These are phyloP conservation scores for Vidua macroura DNA, from an alignment of 2,113 vertebrate species.

Conservation along the genomic window DNA sequence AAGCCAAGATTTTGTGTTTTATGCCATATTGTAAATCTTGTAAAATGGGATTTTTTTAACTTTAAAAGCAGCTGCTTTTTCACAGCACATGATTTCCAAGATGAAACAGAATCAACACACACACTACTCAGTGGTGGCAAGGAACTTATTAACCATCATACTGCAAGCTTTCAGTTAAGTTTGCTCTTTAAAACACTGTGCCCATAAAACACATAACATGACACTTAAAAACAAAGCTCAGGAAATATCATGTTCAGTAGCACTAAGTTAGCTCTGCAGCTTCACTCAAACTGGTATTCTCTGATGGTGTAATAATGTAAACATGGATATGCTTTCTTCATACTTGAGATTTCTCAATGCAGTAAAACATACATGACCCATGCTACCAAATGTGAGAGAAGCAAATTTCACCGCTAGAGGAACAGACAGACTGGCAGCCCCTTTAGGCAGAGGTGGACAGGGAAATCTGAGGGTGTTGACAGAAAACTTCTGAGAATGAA, in stretches of 20 bases:
- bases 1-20: neutral
- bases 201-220: neutral
- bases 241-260: neutral
- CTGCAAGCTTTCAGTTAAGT: neutral
- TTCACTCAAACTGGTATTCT: neutral
- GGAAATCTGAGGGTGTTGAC: neutral
- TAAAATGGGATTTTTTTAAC: accelerated
- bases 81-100: neutral
- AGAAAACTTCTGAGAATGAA: neutral
- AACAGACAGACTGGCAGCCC: neutral
- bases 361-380: neutral
- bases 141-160: neutral
- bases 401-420: neutral
- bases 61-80: neutral
- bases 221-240: neutral
- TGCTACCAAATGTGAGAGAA: neutral
- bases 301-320: accelerated
- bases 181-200: neutral
- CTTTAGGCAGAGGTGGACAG: neutral
- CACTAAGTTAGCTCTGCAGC: neutral
- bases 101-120: neutral
- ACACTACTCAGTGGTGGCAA: neutral
- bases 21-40: neutral
- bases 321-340: accelerated
- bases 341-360: neutral